These are phyloP conservation scores for Morpho deidamia DNA, from an alignment of 2,888 invertebrate genomes.

Conservation along the genomic window DNA sequence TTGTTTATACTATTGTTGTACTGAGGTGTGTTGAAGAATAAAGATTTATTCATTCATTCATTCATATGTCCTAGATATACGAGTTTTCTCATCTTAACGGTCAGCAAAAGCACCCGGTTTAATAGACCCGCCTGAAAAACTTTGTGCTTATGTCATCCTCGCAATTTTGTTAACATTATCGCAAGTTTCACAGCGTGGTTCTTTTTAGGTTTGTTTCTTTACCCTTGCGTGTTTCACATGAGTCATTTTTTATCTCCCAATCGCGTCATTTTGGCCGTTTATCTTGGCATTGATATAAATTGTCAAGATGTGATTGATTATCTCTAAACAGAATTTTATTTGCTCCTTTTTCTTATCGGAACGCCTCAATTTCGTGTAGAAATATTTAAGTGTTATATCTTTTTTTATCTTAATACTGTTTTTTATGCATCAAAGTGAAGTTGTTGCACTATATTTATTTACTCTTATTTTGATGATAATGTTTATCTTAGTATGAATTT, in stretches of 20 bases:
- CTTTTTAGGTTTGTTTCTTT: background rate
- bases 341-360: background rate
- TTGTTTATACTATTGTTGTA: too few relatives aligned
- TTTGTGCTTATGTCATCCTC: background rate
- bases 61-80: too few relatives aligned
- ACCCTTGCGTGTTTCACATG: background rate
- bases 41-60: too few relatives aligned
- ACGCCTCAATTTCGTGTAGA: background rate
- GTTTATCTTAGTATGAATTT: too few relatives aligned
- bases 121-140: too few relatives aligned
- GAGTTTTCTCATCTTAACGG: too few relatives aligned
- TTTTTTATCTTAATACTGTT: background rate
- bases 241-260: conserved; percentile 7
- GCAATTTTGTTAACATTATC: background rate
- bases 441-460: too few relatives aligned
- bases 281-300: conserved; percentile 6
- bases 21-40: too few relatives aligned
- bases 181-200: background rate
- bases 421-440: too few relatives aligned
- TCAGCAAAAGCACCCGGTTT: too few relatives aligned
- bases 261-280: background rate
- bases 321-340: conserved; percentile 1
- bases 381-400: background rate
- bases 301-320: conserved; percentile 8
- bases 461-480: too few relatives aligned